A percentile compares a stretch with the other conserved stretches of the same genome.
These are phyloP conservation scores for Apostichopus californicus DNA, from an alignment of 35 echinoderm and acorn worm species.

Conservation along the genomic window DNA sequence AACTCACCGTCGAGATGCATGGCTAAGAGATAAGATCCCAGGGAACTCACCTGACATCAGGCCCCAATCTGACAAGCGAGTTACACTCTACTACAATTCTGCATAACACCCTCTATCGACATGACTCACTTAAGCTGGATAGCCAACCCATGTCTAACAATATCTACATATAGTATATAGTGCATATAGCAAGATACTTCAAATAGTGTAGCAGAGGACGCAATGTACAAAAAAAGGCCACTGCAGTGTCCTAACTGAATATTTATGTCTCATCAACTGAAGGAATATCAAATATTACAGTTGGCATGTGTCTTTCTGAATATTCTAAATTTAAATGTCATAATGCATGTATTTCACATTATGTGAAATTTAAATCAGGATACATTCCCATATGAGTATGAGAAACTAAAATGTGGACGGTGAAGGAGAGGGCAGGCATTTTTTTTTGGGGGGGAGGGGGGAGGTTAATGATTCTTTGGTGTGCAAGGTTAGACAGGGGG, in stretches of 20 bases:
- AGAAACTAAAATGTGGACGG: too few species aligned
- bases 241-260: neutral
- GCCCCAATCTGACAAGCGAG: neutral
- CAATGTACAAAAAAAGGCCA: neutral
- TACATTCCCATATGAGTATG: too few species aligned
- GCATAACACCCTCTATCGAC: neutral
- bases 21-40: neutral
- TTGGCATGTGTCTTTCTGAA: too few species aligned
- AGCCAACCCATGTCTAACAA: neutral
- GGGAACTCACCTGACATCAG: neutral
- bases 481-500: too few species aligned
- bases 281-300: neutral
- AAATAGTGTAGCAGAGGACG: neutral
- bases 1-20: too few species aligned
- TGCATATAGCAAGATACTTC: neutral
- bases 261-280: neutral
- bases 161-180: neutral
- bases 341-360: too few species aligned
- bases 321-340: too few species aligned
- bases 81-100: neutral
- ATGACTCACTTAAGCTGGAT: neutral
- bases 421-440: too few species aligned
- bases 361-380: too few species aligned
- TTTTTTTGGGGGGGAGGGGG: too few species aligned
- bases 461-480: too few species aligned